Conservation (phyloP, 2,113 vertebrate genomes). For the Takifugu flavidus region DNA sequence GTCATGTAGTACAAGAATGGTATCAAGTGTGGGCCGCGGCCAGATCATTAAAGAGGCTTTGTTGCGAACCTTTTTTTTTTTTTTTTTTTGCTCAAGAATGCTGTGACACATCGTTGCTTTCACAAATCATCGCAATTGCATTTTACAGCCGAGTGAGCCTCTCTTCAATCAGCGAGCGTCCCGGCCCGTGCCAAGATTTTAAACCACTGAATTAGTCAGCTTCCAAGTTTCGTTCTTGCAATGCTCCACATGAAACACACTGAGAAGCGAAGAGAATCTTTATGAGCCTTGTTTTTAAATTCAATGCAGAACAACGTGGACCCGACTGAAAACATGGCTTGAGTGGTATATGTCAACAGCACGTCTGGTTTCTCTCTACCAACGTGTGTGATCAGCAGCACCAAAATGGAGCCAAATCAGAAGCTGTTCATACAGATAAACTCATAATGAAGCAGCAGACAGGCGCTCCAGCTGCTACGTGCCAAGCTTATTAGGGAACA, state of each 20-base stretch:
- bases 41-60: constrained; percentile 14
- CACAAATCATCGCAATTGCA: constrained; percentile 32
- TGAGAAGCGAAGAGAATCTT: neutral
- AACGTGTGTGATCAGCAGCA: constrained; percentile 33
- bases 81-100: constrained; percentile 6
- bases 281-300: constrained; percentile 2
- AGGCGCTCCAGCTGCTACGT: constrained; percentile 29
- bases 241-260: neutral
- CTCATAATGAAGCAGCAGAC: constrained; percentile 22
- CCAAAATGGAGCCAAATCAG: constrained; percentile 38
- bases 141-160: constrained; percentile 15
- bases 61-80: constrained; percentile 14
- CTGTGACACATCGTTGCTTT: constrained; percentile 9
- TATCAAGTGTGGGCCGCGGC: constrained; percentile 17
- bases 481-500: constrained; percentile 9
- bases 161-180: constrained; percentile 11
- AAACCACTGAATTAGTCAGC: neutral
- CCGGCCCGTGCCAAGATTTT: constrained; percentile 8
- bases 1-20: constrained; percentile 22
- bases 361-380: constrained; percentile 21
- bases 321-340: constrained; percentile 19
- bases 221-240: constrained; percentile 3
- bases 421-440: constrained; percentile 61
- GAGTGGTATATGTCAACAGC: constrained; percentile 24
- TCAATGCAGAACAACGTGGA: neutral